Evolutionary conservation across 1,140 invertebrate genomes (phyloP).

Genomic region (Harpegnathos saltator): DNA sequence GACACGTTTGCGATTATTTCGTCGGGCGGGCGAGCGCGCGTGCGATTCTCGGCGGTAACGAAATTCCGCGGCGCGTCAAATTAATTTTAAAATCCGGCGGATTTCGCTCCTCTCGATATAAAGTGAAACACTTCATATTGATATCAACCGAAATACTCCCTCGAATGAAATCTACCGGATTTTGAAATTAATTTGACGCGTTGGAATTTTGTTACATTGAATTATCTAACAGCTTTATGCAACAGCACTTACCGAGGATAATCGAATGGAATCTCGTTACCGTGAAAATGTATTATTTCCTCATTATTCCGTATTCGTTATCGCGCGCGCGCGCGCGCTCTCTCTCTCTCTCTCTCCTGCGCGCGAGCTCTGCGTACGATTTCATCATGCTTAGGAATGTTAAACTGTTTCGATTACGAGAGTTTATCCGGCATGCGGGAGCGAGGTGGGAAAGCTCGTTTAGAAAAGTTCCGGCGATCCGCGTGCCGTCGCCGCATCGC

Average conservation of each 20-base stretch:
- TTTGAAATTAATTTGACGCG: constrained; percentile 14
- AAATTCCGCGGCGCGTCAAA: too few relatives aligned
- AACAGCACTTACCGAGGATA: constrained; percentile 5
- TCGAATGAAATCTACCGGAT: not conserved
- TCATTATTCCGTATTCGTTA: constrained; percentile 28
- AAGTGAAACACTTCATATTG: too few relatives aligned
- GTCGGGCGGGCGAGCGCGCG: too few relatives aligned
- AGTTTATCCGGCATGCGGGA: constrained; percentile 30
- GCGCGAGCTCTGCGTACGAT: not conserved
- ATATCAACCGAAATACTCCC: too few relatives aligned
- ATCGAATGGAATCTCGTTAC: not conserved
- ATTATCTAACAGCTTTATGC: constrained; percentile 9
- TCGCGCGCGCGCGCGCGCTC: not conserved
- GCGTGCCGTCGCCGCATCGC: constrained; percentile 25
- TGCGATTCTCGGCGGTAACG: too few relatives aligned
- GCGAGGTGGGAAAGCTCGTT: constrained; percentile 35
- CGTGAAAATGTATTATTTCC: constrained; percentile 11
- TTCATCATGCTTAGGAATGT: constrained; percentile 49
- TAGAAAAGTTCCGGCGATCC: constrained; percentile 55
- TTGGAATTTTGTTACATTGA: constrained; percentile 21
- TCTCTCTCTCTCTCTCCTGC: too few relatives aligned
- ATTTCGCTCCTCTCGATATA: too few relatives aligned
- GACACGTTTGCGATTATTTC: too few relatives aligned
- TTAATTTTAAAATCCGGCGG: too few relatives aligned
- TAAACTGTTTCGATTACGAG: constrained; percentile 50